Evolutionary conservation across 1,140 invertebrate genomes (phyloP), one percentile per base, ranked within the genome.

Genomic region (Rhyacophila brunnea): DNA sequence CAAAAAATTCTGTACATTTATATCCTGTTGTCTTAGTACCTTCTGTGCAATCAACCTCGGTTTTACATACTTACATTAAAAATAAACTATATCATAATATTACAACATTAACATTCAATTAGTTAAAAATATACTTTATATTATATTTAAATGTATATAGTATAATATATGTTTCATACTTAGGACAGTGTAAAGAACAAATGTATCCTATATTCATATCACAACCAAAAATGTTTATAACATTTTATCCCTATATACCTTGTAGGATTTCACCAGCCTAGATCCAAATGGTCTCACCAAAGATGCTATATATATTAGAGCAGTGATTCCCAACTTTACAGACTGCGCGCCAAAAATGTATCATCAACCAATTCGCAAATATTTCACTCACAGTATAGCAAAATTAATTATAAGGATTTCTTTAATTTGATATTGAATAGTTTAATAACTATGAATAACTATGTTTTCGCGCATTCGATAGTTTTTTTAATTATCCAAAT

Each of bases 151-250:
- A 28, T 28, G 23, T 28, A 28, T 28, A 28, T 28, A 28, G 23
- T 28, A 28, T 28, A 28, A 28, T 28, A 28, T 28, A 28, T 28
- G 3, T 28, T 28, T 28, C 23, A 28, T 28, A 43, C 28, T 55
- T 55, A 63, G 61, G 61, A 63, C 36, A 36, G 34, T 46, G 36
- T 56, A 61, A 55, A 56, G 13, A 35, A 42, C 40, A 32, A 47
- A 46, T 35, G 40, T 63, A 55, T 43, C 32, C 38, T 59, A 51
- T 28, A 23, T 44, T 56, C 56, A 63, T 64, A 64, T 64, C 62
- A 64, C 62, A 64, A 64, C 62, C 62, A 45, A 60, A n/a, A 60
- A 57, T 60, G 42, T 64, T 51, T 46, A 59, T 50, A 63, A 59
- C 54, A 62, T 62, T 57, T 54, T 58, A 51, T 54, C 43, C 43